Conservation (phyloP, 2,113 vertebrate genomes). For the Synchiropus splendidus region DNA sequence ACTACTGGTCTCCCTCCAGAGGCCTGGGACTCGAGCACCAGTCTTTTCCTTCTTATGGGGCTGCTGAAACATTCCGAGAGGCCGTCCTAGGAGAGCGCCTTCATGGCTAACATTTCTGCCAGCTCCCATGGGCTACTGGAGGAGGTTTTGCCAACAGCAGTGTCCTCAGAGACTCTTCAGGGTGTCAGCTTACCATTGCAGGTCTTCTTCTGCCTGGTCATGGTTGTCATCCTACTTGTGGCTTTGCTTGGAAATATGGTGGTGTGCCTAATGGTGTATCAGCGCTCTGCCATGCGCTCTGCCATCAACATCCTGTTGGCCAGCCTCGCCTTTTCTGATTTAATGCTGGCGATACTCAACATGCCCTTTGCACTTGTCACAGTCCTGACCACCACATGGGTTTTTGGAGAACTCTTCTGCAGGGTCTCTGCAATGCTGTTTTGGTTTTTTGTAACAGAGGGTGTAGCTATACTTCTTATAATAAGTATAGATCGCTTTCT, state of each 20-base stretch:
- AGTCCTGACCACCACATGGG: slow-evolving; percentile 81
- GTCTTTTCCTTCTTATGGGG: slow-evolving; percentile 49
- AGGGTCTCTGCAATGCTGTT: slow-evolving; percentile 92
- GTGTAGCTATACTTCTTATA: slow-evolving; percentile 87
- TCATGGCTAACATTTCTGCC: slow-evolving; percentile 37
- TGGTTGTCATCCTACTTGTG: slow-evolving; percentile 81
- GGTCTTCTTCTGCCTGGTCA: slow-evolving; percentile 80
- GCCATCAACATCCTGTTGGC: slow-evolving; percentile 97
- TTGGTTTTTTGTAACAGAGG: slow-evolving; percentile 91
- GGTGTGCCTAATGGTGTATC: slow-evolving; percentile 98
- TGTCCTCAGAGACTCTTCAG: slow-evolving; percentile 53
- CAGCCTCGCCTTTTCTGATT: slow-evolving; percentile 92
- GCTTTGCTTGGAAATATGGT: slow-evolving; percentile 91
- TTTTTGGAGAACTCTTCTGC: slow-evolving; percentile 87
- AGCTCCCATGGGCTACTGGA: slow-evolving; percentile 51
- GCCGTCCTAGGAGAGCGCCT: slow-evolving; percentile 35
- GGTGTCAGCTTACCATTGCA: slow-evolving; percentile 80
- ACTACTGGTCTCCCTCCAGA: slow-evolving; percentile 60
- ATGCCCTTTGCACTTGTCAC: slow-evolving; percentile 93
- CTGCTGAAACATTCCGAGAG: slow-evolving; percentile 66
- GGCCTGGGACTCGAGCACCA: slow-evolving; percentile 62
- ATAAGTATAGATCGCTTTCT: slow-evolving; percentile 97
- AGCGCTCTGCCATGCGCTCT: slow-evolving; percentile 93
- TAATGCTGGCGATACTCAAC: slow-evolving; percentile 89
- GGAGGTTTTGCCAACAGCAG: slow-evolving; percentile 50